Percentiles rank a stretch among this genome's conserved stretches.
Conservation (phyloP, 2,888 invertebrate genomes). For the Spodoptera picta region DNA sequence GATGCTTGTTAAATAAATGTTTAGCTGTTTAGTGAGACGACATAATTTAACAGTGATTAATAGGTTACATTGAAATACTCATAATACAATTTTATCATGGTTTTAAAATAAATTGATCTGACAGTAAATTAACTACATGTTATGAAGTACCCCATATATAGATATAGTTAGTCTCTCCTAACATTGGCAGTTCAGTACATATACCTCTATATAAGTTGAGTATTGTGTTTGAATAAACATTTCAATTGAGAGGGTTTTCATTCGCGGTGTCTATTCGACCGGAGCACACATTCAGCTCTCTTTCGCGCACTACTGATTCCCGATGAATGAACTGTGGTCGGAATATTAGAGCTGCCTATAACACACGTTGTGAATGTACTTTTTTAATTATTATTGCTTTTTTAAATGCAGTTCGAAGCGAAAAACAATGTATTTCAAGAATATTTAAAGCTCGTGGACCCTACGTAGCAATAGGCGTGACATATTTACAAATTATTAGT, state of each 20-base stretch:
- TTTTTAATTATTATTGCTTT: slow-evolving; percentile 52
- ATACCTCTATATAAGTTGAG: slow-evolving; percentile 40
- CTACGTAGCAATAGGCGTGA: no score
- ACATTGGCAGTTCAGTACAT: slow-evolving; percentile 66
- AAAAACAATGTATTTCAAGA: not conserved
- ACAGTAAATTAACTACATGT: slow-evolving; percentile 14
- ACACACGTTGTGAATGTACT: slow-evolving; percentile 36
- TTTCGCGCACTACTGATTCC: slow-evolving; percentile 76
- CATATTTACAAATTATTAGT: no score
- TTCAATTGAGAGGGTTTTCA: slow-evolving; percentile 81
- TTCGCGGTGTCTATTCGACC: slow-evolving; percentile 77
- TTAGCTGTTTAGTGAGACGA: not conserved
- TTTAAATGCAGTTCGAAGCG: slow-evolving; percentile 14
- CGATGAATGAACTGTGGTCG: slow-evolving; percentile 79
- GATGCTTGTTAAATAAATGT: slow-evolving; percentile 2
- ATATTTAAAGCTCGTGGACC: no score
- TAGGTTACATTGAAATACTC: no score
- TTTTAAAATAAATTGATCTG: no score
- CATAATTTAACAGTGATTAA: no score
- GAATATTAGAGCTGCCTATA: slow-evolving; percentile 63
- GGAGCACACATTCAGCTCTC: slow-evolving; percentile 80
- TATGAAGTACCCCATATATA: slow-evolving; percentile 4
- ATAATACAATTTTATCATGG: no score
- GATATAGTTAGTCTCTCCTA: slow-evolving; percentile 12
- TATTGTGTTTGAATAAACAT: slow-evolving; percentile 84